Conservation (phyloP, 2,888 invertebrate species). For the Apodemia hepburni region DNA sequence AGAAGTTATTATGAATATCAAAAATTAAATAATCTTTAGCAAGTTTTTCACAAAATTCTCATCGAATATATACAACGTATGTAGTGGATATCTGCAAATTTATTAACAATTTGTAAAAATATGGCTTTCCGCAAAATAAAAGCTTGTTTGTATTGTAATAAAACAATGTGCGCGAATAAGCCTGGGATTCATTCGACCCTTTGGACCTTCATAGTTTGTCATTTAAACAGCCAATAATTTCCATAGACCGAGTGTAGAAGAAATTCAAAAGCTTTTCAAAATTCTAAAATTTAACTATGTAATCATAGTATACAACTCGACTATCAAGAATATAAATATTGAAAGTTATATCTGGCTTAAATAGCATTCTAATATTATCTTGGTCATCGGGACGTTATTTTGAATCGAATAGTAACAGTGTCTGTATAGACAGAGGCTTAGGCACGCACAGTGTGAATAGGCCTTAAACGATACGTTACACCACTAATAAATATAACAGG, state of each 20-base stretch:
- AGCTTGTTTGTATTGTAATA: not conserved
- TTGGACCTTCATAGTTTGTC: no score
- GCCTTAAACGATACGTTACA: not conserved
- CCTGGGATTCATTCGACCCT: not conserved
- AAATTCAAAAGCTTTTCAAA: no score
- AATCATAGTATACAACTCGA: no score
- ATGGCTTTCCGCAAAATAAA: not conserved
- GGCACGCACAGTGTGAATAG: not conserved
- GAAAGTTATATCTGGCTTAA: not conserved
- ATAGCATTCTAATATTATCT: not conserved
- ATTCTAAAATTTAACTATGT: not conserved
- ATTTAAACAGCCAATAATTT: not conserved
- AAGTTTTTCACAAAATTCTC: not conserved
- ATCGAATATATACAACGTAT: no score
- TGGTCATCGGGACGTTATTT: not conserved
- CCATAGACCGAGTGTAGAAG: not conserved
- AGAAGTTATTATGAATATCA: no score
- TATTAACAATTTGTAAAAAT: not conserved
- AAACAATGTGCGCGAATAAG: not conserved
- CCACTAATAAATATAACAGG: constrained; percentile 1
- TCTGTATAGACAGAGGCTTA: not conserved
- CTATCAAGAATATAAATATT: not conserved
- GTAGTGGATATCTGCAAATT: not conserved
- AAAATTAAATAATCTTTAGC: not conserved
- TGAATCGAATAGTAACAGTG: not conserved